Base-by-base conservation (phyloP, 2,113 vertebrate species). In the Rhineura floridana region DNA sequence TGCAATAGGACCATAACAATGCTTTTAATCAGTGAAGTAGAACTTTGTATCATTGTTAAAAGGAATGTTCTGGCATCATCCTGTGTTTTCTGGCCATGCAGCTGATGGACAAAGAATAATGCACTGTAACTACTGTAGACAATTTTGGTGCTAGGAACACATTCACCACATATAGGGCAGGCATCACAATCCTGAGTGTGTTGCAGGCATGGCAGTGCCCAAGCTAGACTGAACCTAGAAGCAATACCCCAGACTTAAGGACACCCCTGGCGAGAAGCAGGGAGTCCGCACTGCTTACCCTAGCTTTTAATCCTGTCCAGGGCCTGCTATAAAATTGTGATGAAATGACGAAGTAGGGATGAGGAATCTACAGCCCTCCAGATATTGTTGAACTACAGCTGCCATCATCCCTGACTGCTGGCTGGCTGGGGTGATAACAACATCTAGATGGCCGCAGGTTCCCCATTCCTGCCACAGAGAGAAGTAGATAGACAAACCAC, bases 1-100 rank as follows among this genome's bases (percentile, higher is more conserved):
- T 99, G 97, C 2, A 99, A 78, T 1, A 99, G 96, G 17, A 96
- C 97, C 42, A 96, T 92, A 44, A 97, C 96, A 33, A 97, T 96
- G 59, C 89, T 88, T 19, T 88, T 97, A 91, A 98, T 94, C 17
- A 96, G 91, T 1, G 90, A 92, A 0, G 93, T 30, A 0, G 96
- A 97, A 0, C 88, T 97, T 83, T 98, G 96, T 82, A 94, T 97
- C 87, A 98, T 84, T 12, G 95, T 91, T 4, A 83, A 79, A n/a
- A 98, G 91, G 87, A 96, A 94, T 12, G 89, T 65, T 67, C 92
- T 97, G 84, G 96, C 97, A 85, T 97, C 97, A 75, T 93, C 87
- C 21, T 98, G 89, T 9, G 91, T 83, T 39, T 95, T 80, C 50
- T 86, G 87, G 39, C 95, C 96, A 62, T 97, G 94, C 55, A 98